Evolutionary conservation across 2,113 vertebrate genomes (phyloP), one percentile per base, ranked within the genome.

Genomic region (Neomonachus schauinslandi): DNA sequence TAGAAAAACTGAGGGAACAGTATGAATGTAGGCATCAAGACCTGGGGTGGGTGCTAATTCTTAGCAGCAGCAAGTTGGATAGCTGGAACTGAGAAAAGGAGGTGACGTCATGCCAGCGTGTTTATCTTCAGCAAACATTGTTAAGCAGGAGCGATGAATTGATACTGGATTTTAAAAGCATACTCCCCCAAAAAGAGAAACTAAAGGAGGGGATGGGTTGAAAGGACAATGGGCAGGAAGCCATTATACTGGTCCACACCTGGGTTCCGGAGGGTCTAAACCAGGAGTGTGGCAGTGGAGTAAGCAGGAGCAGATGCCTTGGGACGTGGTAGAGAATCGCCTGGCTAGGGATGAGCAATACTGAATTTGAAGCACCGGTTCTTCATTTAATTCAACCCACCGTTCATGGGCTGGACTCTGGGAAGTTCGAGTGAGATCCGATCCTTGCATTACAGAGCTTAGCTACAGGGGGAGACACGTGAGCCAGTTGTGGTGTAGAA

Each of bases 321-420:
- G 77, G 55, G 39, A 13, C 0, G 0, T 18, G 1, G 0, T 49
- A 19, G 65, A 65, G 67, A 7, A 1, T 19, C 33, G 0, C 13
- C 24, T 79, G 33, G 57, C 14, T 0, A 36, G 9, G 7, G 33
- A 4, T 1, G 10, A 49, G 21, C 15, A n/a, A 1, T 10, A 31
- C 39, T 21, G 36, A 18, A 14, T 31, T 33, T 19, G n/a, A 72
- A 67, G 92, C 49, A 9, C 67, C 42, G 28, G 11, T 24, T 39
- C 49, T n/a, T 26, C 24, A 3, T 31, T 53, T 59, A 4, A n/a
- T 51, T 69, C 22, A 15, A 4, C 8, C 39, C 80, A 49, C 7
- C 0, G 0, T 59, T 67, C 7, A 1, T 13, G 24, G 85, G 89
- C 53, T 42, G 26, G 24, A 57, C 46, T 55, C n/a, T 5, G 14